Evolutionary conservation across 30 jellyfish, hydroid and myxozoan species (phyloP).

Genomic region (Hydractinia echinata): DNA sequence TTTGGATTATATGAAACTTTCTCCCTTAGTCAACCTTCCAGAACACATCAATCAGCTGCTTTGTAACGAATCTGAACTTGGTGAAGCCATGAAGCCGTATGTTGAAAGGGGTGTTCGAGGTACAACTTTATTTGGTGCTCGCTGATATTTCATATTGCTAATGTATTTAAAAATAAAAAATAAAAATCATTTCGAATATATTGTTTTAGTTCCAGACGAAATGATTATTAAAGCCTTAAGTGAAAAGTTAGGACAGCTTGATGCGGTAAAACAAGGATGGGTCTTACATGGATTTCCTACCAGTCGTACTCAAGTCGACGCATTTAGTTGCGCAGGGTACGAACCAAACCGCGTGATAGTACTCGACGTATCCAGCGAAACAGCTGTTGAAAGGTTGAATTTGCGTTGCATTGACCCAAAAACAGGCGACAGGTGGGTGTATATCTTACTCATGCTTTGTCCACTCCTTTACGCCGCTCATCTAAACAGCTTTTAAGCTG

Average conservation of each 20-base stretch:
- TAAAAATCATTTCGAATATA: neutral
- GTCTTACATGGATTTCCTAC: slow-evolving; percentile 95
- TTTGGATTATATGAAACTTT: neutral
- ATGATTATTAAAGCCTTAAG: slow-evolving; percentile 54
- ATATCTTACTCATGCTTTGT: neutral
- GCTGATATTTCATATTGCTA: neutral
- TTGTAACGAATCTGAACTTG: slow-evolving; percentile 47
- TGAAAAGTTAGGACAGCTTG: slow-evolving; percentile 61
- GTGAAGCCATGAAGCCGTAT: slow-evolving; percentile 81
- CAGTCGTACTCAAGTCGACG: slow-evolving; percentile 81
- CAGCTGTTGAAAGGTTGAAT: slow-evolving; percentile 69
- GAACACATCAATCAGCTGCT: slow-evolving; percentile 37
- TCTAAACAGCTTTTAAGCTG: too few relatives aligned
- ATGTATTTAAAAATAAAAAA: neutral
- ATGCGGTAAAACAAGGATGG: slow-evolving; percentile 96
- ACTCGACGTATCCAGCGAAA: slow-evolving; percentile 76
- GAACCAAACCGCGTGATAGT: slow-evolving; percentile 82
- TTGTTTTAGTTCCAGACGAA: slow-evolving; percentile 88
- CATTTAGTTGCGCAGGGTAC: slow-evolving; percentile 60
- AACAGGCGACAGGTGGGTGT: slow-evolving; percentile 74
- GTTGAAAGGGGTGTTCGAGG: slow-evolving; percentile 67
- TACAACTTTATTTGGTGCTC: slow-evolving; percentile 15
- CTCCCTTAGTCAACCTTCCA: slow-evolving; percentile 31
- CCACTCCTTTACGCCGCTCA: too few relatives aligned
- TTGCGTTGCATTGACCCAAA: slow-evolving; percentile 82